These are phyloP conservation scores for Lepisosteus osseus DNA, from an alignment of 2,113 vertebrate genomes.

Conservation along the genomic window DNA sequence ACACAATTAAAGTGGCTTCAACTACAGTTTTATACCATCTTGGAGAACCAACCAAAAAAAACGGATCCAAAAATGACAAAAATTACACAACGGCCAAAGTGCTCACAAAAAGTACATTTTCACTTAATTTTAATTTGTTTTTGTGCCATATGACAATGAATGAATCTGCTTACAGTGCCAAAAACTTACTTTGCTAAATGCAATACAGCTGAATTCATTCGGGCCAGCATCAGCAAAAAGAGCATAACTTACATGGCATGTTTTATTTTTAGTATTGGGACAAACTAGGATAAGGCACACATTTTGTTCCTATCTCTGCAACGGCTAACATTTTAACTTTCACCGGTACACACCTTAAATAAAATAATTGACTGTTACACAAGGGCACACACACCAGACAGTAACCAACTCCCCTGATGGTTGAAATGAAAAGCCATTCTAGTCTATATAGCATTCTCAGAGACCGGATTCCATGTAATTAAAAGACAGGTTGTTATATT, in stretches of 20 bases:
- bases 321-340: not conserved
- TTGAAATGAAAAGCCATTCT: constrained; percentile 28
- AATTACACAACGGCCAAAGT: too few species aligned
- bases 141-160: too few species aligned
- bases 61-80: too few species aligned
- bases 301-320: constrained; percentile 49
- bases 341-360: not conserved
- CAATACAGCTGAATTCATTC: constrained; percentile 25
- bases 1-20: too few species aligned
- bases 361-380: constrained; percentile 38
- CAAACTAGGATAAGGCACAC: constrained; percentile 35
- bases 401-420: constrained; percentile 48
- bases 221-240: constrained; percentile 25
- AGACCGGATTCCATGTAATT: constrained; percentile 36
- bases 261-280: constrained; percentile 59
- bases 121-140: too few species aligned
- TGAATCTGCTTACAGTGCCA: too few species aligned
- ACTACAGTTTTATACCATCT: too few species aligned
- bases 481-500: constrained; percentile 49
- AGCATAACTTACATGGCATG: constrained; percentile 33
- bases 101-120: too few species aligned
- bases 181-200: not conserved
- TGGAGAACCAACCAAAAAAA: too few species aligned
- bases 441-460: constrained; percentile 5
- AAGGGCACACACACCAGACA: constrained; percentile 11